phyloP scores from a whole-genome alignment of 2,797 vertebrate genomes.

The Allobates femoralis region DNA sequence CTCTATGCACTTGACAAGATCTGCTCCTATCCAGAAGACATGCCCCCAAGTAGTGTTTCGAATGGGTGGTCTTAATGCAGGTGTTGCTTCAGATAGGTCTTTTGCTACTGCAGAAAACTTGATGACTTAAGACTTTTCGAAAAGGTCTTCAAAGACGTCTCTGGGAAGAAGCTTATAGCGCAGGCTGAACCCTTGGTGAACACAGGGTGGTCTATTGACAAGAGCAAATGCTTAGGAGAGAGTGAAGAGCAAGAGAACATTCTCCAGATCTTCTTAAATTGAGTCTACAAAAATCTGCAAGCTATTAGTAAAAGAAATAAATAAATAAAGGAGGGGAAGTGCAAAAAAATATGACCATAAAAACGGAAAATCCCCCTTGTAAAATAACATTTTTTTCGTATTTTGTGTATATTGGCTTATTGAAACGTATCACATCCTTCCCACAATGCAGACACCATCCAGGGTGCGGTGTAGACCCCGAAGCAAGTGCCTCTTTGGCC shows the following conservation, averaged over 20 bases:
- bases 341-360: conserved; percentile 21
- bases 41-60: neutral
- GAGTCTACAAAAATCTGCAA: conserved; percentile 11
- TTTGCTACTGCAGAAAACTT: neutral
- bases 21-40: too few species aligned
- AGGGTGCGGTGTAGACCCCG: conserved; percentile 27
- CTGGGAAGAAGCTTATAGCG: neutral
- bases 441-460: conserved; percentile 19
- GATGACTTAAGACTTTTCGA: neutral
- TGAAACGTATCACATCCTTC: conserved; percentile 3
- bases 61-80: neutral
- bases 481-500: conserved; percentile 50
- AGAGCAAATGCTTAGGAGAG: neutral
- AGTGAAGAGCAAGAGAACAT: neutral
- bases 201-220: conserved; percentile 13
- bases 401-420: conserved; percentile 35
- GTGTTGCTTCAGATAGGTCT: neutral
- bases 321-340: neutral
- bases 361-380: conserved; percentile 28
- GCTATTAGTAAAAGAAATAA: conserved; percentile 21
- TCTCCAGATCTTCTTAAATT: neutral
- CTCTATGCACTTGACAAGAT: too few species aligned
- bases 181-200: neutral
- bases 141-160: neutral
- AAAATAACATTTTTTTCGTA: neutral